Conservation (phyloP, 2,797 vertebrate genomes). For the Pseudochirops cupreus region DNA sequence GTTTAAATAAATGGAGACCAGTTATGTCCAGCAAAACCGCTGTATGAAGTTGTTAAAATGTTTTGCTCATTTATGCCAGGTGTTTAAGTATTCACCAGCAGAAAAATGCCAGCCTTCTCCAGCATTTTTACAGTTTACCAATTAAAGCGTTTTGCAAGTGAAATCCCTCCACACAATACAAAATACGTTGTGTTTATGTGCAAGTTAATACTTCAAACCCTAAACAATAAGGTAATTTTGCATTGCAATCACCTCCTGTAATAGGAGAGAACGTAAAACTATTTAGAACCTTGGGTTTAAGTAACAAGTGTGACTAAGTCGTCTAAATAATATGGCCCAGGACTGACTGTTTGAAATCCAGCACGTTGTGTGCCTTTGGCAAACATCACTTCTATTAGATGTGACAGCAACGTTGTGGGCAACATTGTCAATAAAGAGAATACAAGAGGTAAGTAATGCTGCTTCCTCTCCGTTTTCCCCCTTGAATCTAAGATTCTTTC, state of each 20-base stretch:
- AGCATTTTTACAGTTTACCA: background rate
- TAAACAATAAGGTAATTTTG: background rate
- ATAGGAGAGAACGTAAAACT: background rate
- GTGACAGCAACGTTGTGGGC: conserved; percentile 66
- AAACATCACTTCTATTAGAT: conserved; percentile 7
- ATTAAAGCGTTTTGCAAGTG: conserved; percentile 31
- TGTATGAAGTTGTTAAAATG: conserved; percentile 10
- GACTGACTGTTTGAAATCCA: background rate
- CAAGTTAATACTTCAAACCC: conserved; percentile 3
- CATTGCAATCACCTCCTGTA: conserved; percentile 33
- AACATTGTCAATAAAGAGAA: conserved; percentile 47
- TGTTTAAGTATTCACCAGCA: background rate
- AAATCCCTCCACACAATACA: conserved; percentile 41
- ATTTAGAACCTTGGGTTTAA: conserved; percentile 71
- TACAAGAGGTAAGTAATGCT: background rate
- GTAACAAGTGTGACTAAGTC: conserved; percentile 21
- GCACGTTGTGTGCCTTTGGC: conserved; percentile 60
- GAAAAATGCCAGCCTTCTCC: background rate
- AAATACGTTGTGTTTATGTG: background rate
- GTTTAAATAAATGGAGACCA: conserved; percentile 29
- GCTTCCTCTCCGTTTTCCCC: background rate
- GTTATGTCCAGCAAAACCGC: background rate
- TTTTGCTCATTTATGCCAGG: background rate
- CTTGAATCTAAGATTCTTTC: background rate
- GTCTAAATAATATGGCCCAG: background rate